Evolutionary conservation across 2,113 vertebrate genomes (phyloP).

Genomic region (Manacus vitellinus): DNA sequence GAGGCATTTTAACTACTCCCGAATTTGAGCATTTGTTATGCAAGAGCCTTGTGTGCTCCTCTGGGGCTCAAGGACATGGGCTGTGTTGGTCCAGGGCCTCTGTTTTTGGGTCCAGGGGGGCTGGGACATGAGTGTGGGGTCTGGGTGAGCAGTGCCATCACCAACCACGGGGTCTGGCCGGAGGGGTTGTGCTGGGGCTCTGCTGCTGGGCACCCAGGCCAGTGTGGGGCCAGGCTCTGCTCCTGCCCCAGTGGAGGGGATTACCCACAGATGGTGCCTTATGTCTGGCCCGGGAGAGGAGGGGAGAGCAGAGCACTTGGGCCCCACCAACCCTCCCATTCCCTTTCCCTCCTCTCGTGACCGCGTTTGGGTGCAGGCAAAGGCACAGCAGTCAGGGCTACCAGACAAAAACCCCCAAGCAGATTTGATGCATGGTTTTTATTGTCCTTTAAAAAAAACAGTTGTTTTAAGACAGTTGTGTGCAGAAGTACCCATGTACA

Average conservation of each 20-base stretch:
- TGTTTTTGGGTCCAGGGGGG: not conserved
- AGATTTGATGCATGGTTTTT: not conserved
- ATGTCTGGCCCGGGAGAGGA: rapidly evolving
- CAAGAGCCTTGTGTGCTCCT: not conserved
- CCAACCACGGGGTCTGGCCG: rapidly evolving
- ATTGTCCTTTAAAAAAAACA: not conserved
- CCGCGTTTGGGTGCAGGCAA: not conserved
- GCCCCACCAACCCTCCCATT: not conserved
- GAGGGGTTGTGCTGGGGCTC: not conserved
- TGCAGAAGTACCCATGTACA: constrained; percentile 25
- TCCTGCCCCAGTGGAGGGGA: not conserved
- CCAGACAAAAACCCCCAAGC: not conserved
- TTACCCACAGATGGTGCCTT: not conserved
- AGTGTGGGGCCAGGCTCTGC: not conserved
- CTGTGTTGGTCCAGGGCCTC: not conserved
- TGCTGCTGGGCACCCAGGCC: not conserved
- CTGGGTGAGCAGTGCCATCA: not conserved
- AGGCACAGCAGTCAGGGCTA: not conserved
- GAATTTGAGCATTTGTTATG: not conserved
- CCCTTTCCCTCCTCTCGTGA: not conserved
- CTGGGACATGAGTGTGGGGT: rapidly evolving
- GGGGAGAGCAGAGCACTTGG: not conserved
- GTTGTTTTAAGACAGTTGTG: constrained; percentile 60
- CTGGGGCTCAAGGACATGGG: rapidly evolving
- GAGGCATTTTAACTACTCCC: constrained; percentile 42